A percentile compares a stretch with the other conserved stretches of the same genome.
Evolutionary conservation across 2,113 vertebrate species (phyloP).

Genomic region (Eira barbara): DNA sequence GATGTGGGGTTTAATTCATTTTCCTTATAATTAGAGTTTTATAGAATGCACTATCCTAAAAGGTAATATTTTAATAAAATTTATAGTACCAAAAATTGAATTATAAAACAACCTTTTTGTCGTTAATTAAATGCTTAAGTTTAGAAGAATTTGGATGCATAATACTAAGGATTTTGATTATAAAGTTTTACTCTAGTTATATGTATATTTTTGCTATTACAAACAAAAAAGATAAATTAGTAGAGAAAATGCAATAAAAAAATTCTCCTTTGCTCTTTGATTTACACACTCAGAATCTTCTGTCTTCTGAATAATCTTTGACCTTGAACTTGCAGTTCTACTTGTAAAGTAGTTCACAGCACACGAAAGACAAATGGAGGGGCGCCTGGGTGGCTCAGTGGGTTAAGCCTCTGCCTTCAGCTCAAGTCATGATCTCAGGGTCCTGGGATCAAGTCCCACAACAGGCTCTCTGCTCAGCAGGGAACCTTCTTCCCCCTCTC

Average conservation of each 20-base stretch:
- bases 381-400: too few species aligned
- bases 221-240: background rate
- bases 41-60: background rate
- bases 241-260: background rate
- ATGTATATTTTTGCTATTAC: background rate
- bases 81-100: background rate
- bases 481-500: too few species aligned
- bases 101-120: slow-evolving; percentile 16
- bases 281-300: background rate
- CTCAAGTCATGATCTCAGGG: too few species aligned
- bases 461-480: too few species aligned
- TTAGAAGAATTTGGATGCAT: background rate
- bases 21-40: background rate
- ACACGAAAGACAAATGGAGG: background rate
- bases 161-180: slow-evolving; percentile 8
- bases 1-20: background rate
- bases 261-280: background rate
- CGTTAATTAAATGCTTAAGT: background rate
- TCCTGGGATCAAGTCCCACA: too few species aligned
- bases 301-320: background rate
- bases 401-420: too few species aligned
- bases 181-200: background rate
- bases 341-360: background rate
- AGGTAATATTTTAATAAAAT: background rate
- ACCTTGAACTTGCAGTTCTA: background rate